phyloP scores from a whole-genome alignment of 2,888 invertebrate species.

The Schizaphis graminum region DNA sequence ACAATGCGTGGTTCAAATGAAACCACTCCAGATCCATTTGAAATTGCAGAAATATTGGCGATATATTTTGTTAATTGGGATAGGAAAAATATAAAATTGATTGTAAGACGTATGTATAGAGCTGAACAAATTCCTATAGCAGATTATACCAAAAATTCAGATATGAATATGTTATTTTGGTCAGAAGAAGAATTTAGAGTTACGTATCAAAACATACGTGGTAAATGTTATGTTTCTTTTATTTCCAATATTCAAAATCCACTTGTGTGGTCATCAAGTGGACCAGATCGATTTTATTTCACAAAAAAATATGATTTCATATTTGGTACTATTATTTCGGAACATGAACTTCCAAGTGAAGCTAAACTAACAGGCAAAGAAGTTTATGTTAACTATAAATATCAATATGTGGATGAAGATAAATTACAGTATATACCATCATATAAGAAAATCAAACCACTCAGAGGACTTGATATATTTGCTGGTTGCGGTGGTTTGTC shows the following conservation, averaged over 20 bases:
- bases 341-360: slow-evolving; percentile 76
- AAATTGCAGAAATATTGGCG: slow-evolving; percentile 79
- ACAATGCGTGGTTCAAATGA: slow-evolving; percentile 80
- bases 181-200: slow-evolving; percentile 78
- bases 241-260: slow-evolving; percentile 75
- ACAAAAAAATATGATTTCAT: slow-evolving; percentile 77
- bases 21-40: slow-evolving; percentile 82
- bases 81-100: slow-evolving; percentile 75
- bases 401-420: slow-evolving; percentile 49
- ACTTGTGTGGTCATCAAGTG: slow-evolving; percentile 76
- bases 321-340: slow-evolving; percentile 68
- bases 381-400: slow-evolving; percentile 42
- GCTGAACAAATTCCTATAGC: slow-evolving; percentile 81
- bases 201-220: slow-evolving; percentile 76
- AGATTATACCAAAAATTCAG: slow-evolving; percentile 75
- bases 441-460: slow-evolving; percentile 70
- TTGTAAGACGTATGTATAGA: slow-evolving; percentile 80
- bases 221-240: slow-evolving; percentile 80
- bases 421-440: slow-evolving; percentile 50
- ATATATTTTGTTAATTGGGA: slow-evolving; percentile 75
- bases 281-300: slow-evolving; percentile 83
- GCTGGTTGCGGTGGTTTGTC: slow-evolving; percentile 89
- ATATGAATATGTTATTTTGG: slow-evolving; percentile 84
- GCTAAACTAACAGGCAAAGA: slow-evolving; percentile 75
- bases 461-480: slow-evolving; percentile 84